phyloP scores from a whole-genome alignment of 2,888 invertebrate species.

The Mythimna ferrago region DNA sequence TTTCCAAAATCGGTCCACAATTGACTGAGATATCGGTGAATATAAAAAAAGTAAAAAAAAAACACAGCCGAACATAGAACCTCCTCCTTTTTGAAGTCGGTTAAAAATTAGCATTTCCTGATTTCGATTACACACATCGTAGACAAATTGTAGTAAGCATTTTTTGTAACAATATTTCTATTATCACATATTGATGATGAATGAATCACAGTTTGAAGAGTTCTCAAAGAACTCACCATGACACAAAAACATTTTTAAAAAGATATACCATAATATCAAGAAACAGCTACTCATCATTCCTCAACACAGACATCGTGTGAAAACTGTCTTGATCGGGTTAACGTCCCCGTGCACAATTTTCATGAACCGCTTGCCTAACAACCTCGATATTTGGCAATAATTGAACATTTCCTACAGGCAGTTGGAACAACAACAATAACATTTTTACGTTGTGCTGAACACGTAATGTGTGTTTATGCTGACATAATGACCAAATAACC shows the following conservation, averaged over 20 bases:
- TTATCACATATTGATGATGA: too few species aligned
- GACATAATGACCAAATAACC: slow-evolving; percentile 59
- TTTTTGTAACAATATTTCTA: neutral
- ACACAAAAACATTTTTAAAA: too few species aligned
- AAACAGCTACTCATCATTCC: slow-evolving; percentile 27
- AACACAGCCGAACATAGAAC: too few species aligned
- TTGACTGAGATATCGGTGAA: too few species aligned
- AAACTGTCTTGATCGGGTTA: slow-evolving; percentile 68
- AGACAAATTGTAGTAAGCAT: neutral
- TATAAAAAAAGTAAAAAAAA: too few species aligned
- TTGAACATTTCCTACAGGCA: slow-evolving; percentile 71
- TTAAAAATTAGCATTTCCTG: neutral
- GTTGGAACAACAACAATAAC: slow-evolving; percentile 54
- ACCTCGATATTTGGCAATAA: slow-evolving; percentile 74
- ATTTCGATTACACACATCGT: neutral
- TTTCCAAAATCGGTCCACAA: too few species aligned
- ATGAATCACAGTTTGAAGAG: neutral
- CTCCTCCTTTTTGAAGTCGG: too few species aligned
- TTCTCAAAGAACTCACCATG: neutral
- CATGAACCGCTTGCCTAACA: slow-evolving; percentile 68
- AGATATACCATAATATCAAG: neutral
- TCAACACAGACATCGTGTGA: slow-evolving; percentile 61
- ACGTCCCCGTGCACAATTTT: slow-evolving; percentile 68
- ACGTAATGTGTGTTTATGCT: slow-evolving; percentile 47
- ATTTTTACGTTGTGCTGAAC: slow-evolving; percentile 40